Evolutionary conservation across 2,113 vertebrate genomes (phyloP).

Genomic region (Grantiella picta): DNA sequence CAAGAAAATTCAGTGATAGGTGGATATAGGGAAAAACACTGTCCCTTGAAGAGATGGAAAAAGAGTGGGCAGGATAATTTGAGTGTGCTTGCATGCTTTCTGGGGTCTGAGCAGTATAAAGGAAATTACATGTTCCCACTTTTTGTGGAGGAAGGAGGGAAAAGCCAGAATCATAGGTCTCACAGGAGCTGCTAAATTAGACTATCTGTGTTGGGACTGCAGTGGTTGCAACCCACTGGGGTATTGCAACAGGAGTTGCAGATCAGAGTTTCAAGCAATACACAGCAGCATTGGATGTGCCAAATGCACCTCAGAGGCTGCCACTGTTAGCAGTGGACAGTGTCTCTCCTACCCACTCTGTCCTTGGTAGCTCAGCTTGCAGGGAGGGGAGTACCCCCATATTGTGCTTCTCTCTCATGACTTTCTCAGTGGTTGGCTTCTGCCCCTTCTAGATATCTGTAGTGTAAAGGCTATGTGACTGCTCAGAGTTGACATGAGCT

Average conservation of each 20-base stretch:
- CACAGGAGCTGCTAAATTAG: not conserved
- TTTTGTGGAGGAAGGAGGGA: not conserved
- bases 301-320: not conserved
- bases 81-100: not conserved
- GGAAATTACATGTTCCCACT: not conserved
- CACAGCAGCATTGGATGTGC: not conserved
- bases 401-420: not conserved
- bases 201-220: not conserved
- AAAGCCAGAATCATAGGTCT: not conserved
- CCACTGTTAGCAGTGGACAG: accelerated
- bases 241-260: not conserved
- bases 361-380: not conserved
- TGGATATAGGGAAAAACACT: not conserved
- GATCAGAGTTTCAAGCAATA: not conserved
- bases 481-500: not conserved
- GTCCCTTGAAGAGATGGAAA: not conserved
- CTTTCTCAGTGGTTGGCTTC: not conserved
- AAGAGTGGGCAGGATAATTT: not conserved
- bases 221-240: not conserved
- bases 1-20: not conserved
- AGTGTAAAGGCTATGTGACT: not conserved
- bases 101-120: not conserved
- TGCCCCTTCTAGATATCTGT: not conserved
- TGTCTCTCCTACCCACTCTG: accelerated
- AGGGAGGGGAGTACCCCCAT: too few species aligned